Percentiles rank a stretch among this genome's conserved stretches.
Evolutionary conservation across 1,140 invertebrate genomes (phyloP).

Genomic region (Panagrolaimus sp.): DNA sequence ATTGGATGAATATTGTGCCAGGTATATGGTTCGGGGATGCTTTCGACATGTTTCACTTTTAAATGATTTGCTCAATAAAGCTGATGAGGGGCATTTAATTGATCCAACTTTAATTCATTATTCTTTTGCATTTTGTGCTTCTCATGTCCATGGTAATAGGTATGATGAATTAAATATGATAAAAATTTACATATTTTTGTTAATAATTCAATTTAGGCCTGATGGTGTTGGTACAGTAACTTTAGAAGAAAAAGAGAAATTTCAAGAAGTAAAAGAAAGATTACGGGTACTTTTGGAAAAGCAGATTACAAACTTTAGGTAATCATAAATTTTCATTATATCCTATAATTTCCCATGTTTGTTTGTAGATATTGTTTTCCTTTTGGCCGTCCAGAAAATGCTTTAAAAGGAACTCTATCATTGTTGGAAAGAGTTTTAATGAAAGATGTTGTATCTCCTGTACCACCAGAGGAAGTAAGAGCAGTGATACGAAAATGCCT

Average conservation of each 20-base stretch:
- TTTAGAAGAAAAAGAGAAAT: conserved; percentile 93
- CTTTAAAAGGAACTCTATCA: conserved; percentile 89
- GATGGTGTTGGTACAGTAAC: conserved; percentile 96
- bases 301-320: conserved; percentile 98
- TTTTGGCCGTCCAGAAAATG: conserved; percentile 93
- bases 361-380: conserved; percentile 83
- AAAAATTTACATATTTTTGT: no score
- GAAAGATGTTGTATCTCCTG: conserved; percentile 97
- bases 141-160: conserved; percentile 80
- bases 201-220: conserved; percentile 62
- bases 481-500: conserved; percentile 85
- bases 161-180: no score
- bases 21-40: conserved; percentile 93
- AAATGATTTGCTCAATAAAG: conserved; percentile 86
- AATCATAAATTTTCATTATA: conserved; percentile 36
- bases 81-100: conserved; percentile 88
- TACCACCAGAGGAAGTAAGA: conserved; percentile 89
- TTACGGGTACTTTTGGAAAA: conserved; percentile 84
- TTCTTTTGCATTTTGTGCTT: conserved; percentile 96
- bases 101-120: conserved; percentile 97
- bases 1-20: conserved; percentile 92
- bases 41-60: conserved; percentile 91
- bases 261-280: conserved; percentile 91
- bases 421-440: conserved; percentile 89
- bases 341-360: conserved; percentile 16